Conservation (phyloP, 2,888 invertebrate species). For the Herminia tarsipennalis region DNA sequence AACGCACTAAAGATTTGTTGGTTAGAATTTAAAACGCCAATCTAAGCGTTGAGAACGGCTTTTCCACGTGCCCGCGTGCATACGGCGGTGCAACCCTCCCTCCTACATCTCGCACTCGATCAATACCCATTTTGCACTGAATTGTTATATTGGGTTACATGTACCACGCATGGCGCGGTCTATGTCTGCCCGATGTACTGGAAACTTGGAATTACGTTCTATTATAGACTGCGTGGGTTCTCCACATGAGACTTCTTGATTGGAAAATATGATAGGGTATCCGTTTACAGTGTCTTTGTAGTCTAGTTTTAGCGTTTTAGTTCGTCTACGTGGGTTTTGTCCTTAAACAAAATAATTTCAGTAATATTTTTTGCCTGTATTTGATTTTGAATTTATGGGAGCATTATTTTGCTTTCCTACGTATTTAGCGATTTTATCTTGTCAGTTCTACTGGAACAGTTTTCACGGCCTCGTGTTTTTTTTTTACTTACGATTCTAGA, state of each 20-base stretch:
- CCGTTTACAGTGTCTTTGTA: too few species aligned
- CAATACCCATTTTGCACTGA: slow-evolving; percentile 47
- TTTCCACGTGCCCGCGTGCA: slow-evolving; percentile 25
- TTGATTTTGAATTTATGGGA: too few species aligned
- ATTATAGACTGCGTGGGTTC: slow-evolving; percentile 42
- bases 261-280: slow-evolving; percentile 35
- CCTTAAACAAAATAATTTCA: too few species aligned
- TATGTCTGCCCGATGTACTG: slow-evolving; percentile 29
- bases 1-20: slow-evolving; percentile 33
- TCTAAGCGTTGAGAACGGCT: slow-evolving; percentile 19
- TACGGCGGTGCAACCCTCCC: slow-evolving; percentile 27
- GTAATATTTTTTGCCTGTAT: too few species aligned
- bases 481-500: too few species aligned
- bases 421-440: too few species aligned
- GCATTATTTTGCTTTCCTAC: too few species aligned
- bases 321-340: too few species aligned
- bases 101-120: slow-evolving; percentile 29
- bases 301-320: too few species aligned
- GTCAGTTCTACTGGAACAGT: too few species aligned
- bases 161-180: slow-evolving; percentile 19
- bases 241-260: slow-evolving; percentile 26
- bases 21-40: slow-evolving; percentile 28
- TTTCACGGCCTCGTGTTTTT: too few species aligned
- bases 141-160: slow-evolving; percentile 40
- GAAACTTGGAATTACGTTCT: slow-evolving; percentile 39